Base-by-base conservation (phyloP, 2,113 vertebrate species). In the Tychaedon coryphoeus region DNA sequence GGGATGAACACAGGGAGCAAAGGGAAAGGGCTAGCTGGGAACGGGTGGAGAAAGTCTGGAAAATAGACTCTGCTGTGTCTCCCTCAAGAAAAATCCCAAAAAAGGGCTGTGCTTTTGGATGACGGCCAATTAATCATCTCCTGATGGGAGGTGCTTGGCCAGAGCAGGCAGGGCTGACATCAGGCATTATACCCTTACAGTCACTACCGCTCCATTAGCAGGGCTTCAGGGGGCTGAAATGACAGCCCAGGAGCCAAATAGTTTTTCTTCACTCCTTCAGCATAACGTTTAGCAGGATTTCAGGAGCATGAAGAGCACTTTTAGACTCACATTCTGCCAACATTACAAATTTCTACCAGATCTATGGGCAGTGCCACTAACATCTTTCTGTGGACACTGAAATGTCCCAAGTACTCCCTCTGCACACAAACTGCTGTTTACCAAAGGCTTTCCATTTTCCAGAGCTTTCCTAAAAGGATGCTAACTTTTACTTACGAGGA, bases 131-230 rank as follows among this genome's bases (percentile, higher is more conserved):
- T 86, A 86, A 89, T 82, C 95, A 72, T 88, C 64, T 45, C 82
- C 92, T 96, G 91, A 81, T 62, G 43, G 86, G 83, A 97, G 87
- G 61, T 80, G 51, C 70, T 60, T 94, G 78, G 90, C 75, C 86
- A 79, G 71, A 95, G 92, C 87, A 93, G 64, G 92, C 83, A 92
- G 64, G 82, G 66, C 65, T 86, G 93, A 58, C 76, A 96, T 69
- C 77, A 69, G 42, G 48, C 84, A 96, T 82, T 95, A 58, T 93
- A 79, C 80, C 95, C 93, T 97, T 96, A 96, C 9, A 97, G 89
- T 96, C 96, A 98, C 98, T 98, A 97, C 43, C 57, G 96, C 97
- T 96, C 95, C 97, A 97, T 98, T 97, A 98, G 96, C 57, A 48
- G 64, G 88, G 72, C 77, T 92, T 92, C 89, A 86, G 81, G 91